Evolutionary conservation across 2,113 vertebrate species (phyloP).

Genomic region (Podarcis raffonei): DNA sequence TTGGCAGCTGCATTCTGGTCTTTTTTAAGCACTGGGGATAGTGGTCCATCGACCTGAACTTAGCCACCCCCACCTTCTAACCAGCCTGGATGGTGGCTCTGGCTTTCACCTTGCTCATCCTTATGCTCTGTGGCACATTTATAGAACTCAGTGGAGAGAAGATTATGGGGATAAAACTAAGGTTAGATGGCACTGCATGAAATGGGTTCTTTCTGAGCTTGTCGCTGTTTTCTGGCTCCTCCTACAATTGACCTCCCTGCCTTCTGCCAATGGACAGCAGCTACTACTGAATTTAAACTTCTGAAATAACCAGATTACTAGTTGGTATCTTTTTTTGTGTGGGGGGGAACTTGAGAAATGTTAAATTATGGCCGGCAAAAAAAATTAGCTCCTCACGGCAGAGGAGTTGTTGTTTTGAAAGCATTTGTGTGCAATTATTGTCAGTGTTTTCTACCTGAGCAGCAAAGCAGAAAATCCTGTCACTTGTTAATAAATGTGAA

Average conservation of each 20-base stretch:
- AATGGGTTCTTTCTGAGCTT: no score
- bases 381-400: constrained; percentile 22
- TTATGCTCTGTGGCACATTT: no score
- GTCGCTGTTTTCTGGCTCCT: no score
- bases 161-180: no score
- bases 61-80: no score
- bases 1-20: not conserved
- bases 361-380: constrained; percentile 32
- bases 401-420: constrained; percentile 33
- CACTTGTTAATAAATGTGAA: constrained; percentile 37
- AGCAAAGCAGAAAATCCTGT: constrained; percentile 39
- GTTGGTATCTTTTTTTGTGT: not conserved
- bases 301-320: not conserved
- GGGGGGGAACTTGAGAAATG: not conserved
- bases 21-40: not conserved
- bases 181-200: no score
- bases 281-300: not conserved
- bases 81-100: no score
- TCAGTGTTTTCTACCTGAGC: constrained; percentile 25
- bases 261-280: no score
- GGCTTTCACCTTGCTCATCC: no score
- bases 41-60: no score
- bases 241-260: no score
- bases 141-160: no score
- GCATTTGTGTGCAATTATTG: constrained; percentile 35